These are phyloP conservation scores for Xenopus borealis DNA, from an alignment of 2,113 vertebrate species.

Conservation along the genomic window DNA sequence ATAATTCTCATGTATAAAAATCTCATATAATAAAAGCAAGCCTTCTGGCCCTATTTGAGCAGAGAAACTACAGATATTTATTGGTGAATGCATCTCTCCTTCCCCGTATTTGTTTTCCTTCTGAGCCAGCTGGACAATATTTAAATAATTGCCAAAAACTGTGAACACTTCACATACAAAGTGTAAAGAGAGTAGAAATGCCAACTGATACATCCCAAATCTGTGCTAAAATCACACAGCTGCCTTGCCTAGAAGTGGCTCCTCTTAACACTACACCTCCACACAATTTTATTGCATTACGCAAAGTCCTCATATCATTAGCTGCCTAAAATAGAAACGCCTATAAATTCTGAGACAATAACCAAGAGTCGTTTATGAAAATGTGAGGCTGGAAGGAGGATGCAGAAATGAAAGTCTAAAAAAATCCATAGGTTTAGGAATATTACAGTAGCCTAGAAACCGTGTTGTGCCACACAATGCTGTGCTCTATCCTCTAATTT, in stretches of 20 bases:
- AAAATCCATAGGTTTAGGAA: not conserved
- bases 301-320: slow-evolving; percentile 19
- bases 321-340: slow-evolving; percentile 2
- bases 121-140: not conserved
- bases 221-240: not conserved
- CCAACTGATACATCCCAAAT: not conserved
- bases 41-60: no score
- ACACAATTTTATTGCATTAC: not conserved
- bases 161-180: not conserved
- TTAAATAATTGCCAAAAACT: not conserved
- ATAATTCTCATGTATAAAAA: no score
- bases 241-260: not conserved
- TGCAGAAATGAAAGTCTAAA: slow-evolving; percentile 3
- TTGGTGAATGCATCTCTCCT: no score
- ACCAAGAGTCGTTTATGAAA: slow-evolving; percentile 31
- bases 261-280: not conserved
- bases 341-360: slow-evolving; percentile 26
- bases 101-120: not conserved
- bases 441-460: no score
- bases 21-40: no score
- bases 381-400: slow-evolving; percentile 25
- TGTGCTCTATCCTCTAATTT: slow-evolving; percentile 13
- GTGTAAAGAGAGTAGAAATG: no score
- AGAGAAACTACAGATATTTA: no score
- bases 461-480: no score